Evolutionary conservation across 2,888 invertebrate species (phyloP).

Genomic region (Ephialtes manifestator): DNA sequence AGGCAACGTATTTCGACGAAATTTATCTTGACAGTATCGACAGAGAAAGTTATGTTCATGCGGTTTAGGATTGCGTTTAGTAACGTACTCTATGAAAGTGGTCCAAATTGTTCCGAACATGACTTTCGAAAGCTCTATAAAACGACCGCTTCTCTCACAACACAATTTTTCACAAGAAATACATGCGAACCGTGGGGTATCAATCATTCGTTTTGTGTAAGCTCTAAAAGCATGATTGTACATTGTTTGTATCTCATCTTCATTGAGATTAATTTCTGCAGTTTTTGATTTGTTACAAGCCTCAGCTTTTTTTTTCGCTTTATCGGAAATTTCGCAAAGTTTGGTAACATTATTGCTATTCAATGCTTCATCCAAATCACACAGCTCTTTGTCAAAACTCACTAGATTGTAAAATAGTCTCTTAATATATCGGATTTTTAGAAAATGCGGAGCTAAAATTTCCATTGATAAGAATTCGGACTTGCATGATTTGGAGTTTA

Average conservation of each 20-base stretch:
- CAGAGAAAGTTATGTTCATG: constrained; percentile 64
- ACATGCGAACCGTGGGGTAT: constrained; percentile 65
- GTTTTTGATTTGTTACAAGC: constrained; percentile 11
- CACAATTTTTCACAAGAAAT: too few species aligned
- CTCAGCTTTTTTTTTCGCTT: constrained; percentile 39
- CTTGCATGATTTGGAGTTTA: constrained; percentile 29
- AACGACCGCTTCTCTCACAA: constrained; percentile 37
- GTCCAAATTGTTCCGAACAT: constrained; percentile 15
- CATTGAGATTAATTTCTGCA: constrained; percentile 48
- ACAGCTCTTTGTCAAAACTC: background rate
- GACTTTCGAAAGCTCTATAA: constrained; percentile 3
- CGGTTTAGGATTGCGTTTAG: background rate
- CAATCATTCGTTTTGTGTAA: constrained; percentile 55
- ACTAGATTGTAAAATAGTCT: constrained; percentile 44
- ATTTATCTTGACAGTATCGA: too few species aligned
- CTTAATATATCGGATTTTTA: constrained; percentile 39
- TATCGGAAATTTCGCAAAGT: constrained; percentile 10
- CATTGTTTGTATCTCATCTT: constrained; percentile 50
- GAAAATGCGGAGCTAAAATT: constrained; percentile 57
- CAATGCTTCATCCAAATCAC: background rate
- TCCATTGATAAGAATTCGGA: constrained; percentile 47
- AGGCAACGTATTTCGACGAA: constrained; percentile 71
- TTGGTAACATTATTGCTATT: background rate
- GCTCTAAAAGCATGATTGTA: constrained; percentile 47
- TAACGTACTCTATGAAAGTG: background rate